phyloP scores from a whole-genome alignment of 2,113 vertebrate genomes.

The Lonchura striata region DNA sequence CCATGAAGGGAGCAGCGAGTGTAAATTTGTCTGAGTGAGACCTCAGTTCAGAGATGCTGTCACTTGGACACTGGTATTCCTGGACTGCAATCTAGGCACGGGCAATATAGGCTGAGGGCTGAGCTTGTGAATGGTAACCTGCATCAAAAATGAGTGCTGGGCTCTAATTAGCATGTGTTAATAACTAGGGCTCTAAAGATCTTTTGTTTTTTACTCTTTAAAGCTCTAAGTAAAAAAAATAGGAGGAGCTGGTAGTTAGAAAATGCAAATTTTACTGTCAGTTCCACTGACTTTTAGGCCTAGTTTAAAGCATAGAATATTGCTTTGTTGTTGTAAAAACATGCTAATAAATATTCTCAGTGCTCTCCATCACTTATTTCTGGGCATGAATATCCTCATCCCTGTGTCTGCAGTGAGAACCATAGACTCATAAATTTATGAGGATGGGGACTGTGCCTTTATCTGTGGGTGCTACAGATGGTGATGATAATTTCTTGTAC shows the following conservation, averaged over 20 bases:
- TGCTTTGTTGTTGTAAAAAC: neutral
- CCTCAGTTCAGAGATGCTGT: neutral
- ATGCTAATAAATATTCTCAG: neutral
- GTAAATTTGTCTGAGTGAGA: neutral
- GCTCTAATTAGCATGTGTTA: neutral
- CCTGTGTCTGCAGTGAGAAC: neutral
- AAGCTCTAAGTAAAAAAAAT: neutral
- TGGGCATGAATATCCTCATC: neutral
- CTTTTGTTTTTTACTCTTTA: neutral
- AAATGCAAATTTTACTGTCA: neutral
- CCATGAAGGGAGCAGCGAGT: neutral
- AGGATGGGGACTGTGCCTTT: neutral
- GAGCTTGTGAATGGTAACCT: neutral
- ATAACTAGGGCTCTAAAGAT: neutral
- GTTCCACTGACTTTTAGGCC: neutral
- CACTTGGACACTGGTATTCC: neutral
- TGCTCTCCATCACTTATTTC: neutral
- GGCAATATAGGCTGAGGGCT: neutral
- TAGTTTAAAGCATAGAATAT: neutral
- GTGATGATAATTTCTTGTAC: neutral
- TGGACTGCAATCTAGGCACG: neutral
- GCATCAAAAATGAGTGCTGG: neutral
- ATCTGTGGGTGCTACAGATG: neutral
- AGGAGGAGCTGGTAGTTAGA: neutral
- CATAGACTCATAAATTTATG: neutral